Evolutionary conservation across 2,888 invertebrate genomes (phyloP), one percentile per base, ranked within the genome.

Genomic region (Mythimna pallens): DNA sequence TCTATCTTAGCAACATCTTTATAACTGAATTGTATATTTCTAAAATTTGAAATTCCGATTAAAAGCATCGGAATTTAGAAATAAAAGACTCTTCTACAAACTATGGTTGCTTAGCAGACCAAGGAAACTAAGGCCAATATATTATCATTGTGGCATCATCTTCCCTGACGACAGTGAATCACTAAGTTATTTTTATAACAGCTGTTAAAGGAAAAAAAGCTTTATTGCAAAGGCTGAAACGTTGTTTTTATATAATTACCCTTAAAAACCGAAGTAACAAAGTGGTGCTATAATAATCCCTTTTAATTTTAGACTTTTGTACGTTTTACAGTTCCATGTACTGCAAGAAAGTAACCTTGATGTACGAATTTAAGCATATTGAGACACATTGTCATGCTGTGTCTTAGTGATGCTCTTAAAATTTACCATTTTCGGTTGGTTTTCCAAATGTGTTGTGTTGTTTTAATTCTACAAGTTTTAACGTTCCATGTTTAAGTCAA

Each of bases 181-280:
- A 80, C 20, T 7, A 22, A 76, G 76, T 47, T 81, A 81, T 77
- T 76, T 81, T 50, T 52, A 57, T 17, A 57, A 9, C 50, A 70
- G 50, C 67, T 66, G 76, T 25, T 52, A 81, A 76, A 6, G 62
- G 52, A 76, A 76, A 54, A n/a, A 47, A 52, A 61, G n/a, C 76
- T 75, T 55, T 75, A 52, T 66, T 57, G 7, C 55, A 43, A 80
- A 25, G 50, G 43, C 25, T 59, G 34, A 25, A 80, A 65, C 17
- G 9, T 40, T 30, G 22, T 75, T 25, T 52, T 75, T 1, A 57
- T 65, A 65, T 43, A 61, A 20, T 52, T 58, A n/a, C 52, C 36
- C n/a, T 36, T 43, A 50, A 14, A 76, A 17, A 67, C 30, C n/a
- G 34, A 34, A 50, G 52, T 43, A 52, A 68, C 77, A 76, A 81